Percentiles rank a stretch among this genome's conserved stretches.
Conservation (phyloP, 2,888 invertebrate species). For the Cheilosia impressa region DNA sequence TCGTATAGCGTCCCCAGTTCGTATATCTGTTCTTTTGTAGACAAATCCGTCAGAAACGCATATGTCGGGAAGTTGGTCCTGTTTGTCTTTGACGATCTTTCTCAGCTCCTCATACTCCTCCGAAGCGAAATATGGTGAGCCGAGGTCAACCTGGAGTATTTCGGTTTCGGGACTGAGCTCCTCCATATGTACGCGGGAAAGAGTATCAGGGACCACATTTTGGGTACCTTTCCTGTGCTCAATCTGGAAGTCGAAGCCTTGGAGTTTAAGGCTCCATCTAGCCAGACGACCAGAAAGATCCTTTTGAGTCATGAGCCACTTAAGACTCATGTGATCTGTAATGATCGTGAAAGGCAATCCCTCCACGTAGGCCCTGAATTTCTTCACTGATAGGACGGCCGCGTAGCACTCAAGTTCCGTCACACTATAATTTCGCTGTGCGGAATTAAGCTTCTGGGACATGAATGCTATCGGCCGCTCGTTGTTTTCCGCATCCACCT, state of each 20-base stretch:
- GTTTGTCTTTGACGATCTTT: not conserved
- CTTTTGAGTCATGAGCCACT: not conserved
- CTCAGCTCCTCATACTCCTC: not conserved
- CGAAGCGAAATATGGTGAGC: not conserved
- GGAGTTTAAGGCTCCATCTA: not conserved
- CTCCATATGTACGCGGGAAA: no score
- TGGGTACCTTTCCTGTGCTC: not conserved
- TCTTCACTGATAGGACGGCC: not conserved
- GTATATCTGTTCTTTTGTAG: not conserved
- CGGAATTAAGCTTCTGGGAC: not conserved
- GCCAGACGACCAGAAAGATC: not conserved
- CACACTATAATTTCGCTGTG: not conserved
- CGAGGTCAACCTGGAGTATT: no score
- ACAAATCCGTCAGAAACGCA: not conserved
- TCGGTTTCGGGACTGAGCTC: no score
- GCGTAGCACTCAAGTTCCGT: not conserved
- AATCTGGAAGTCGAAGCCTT: not conserved
- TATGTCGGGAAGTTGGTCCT: not conserved
- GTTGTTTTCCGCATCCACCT: not conserved
- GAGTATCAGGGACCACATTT: not conserved
- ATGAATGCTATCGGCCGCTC: not conserved
- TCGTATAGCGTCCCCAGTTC: not conserved
- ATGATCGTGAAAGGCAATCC: not conserved
- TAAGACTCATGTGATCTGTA: not conserved
- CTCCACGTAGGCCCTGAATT: not conserved